These are phyloP conservation scores for Todus mexicanus DNA, from an alignment of 2,797 vertebrate genomes.

Conservation along the genomic window DNA sequence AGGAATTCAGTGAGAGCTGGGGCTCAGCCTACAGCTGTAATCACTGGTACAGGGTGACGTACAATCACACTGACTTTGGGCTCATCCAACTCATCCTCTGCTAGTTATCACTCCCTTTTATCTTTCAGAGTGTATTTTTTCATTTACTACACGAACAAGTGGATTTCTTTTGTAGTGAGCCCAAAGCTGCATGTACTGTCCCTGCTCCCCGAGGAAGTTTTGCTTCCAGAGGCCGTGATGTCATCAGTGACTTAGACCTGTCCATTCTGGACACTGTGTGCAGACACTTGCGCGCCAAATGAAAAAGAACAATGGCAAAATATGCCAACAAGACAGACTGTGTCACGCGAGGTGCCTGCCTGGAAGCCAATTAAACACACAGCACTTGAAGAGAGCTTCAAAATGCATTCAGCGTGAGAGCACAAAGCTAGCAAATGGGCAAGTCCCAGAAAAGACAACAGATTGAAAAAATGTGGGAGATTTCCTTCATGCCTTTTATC, in stretches of 20 bases:
- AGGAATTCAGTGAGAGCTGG: not conserved
- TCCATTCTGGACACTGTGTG: not conserved
- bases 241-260: not conserved
- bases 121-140: not conserved
- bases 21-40: not conserved
- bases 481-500: not conserved
- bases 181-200: not conserved
- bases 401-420: not conserved
- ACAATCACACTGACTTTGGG: not conserved
- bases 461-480: not conserved
- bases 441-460: not conserved
- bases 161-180: not conserved
- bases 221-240: not conserved
- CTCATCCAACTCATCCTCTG: not conserved
- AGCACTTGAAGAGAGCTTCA: not conserved
- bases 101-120: not conserved
- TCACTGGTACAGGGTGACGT: not conserved
- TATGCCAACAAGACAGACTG: not conserved
- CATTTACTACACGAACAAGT: not conserved
- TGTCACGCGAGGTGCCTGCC: not conserved
- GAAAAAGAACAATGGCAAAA: not conserved
- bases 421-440: fast-evolving
- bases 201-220: not conserved
- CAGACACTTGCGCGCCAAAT: not conserved
- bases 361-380: not conserved